A percentile compares a stretch with the other conserved stretches of the same genome.
Evolutionary conservation across 1,140 invertebrate species (phyloP).

Genomic region (Pentalonia nigronervosa): DNA sequence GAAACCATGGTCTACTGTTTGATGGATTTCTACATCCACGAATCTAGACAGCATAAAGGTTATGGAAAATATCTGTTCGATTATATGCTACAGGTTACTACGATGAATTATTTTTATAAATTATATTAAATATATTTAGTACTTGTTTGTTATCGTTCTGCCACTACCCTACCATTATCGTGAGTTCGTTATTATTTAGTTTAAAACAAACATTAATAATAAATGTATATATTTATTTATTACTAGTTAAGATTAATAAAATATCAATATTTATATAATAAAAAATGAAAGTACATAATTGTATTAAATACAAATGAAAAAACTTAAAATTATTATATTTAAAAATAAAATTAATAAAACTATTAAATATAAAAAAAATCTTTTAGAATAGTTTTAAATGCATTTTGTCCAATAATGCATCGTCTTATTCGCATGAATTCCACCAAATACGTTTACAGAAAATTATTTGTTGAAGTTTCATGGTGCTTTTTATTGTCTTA

Average conservation of each 20-base stretch:
- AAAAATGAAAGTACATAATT: not conserved
- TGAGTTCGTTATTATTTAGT: not conserved
- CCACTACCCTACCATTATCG: not conserved
- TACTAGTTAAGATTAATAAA: not conserved
- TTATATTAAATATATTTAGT: not conserved
- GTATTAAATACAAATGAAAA: not conserved
- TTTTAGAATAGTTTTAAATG: not conserved
- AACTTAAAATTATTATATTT: not conserved
- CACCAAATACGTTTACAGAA: not conserved
- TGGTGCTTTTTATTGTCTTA: not conserved
- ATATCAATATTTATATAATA: not conserved
- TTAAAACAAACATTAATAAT: not conserved
- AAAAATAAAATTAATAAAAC: not conserved
- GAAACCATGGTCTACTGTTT: slow-evolving; percentile 80
- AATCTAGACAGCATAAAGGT: slow-evolving; percentile 78
- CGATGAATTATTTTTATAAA: not conserved
- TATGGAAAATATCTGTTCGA: slow-evolving; percentile 80
- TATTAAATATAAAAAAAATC: not conserved
- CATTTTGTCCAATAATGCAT: not conserved
- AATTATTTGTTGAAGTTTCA: not conserved
- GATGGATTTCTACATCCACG: slow-evolving; percentile 87
- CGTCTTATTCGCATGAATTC: not conserved
- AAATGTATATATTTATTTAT: not conserved
- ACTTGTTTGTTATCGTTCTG: not conserved
- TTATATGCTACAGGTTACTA: slow-evolving; percentile 74